phyloP scores from a whole-genome alignment of 2,888 invertebrate genomes.

The Ochropleura leucogaster region DNA sequence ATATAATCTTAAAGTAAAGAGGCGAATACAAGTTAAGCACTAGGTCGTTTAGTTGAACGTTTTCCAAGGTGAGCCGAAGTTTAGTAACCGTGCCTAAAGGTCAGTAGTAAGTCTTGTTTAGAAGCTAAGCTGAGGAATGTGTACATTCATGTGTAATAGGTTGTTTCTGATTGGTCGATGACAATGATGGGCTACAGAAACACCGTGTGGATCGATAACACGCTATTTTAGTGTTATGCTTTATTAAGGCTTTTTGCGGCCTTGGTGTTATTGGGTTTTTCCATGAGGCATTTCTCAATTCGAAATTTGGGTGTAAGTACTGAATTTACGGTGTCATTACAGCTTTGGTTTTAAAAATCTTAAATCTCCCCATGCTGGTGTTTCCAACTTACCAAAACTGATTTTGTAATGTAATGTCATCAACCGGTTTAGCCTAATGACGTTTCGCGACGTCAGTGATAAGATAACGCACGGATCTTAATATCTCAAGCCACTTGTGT shows the following conservation, averaged over 20 bases:
- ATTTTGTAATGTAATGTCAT: constrained; percentile 7
- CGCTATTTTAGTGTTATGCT: background rate
- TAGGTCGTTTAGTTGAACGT: background rate
- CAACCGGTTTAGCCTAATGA: background rate
- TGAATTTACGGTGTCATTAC: background rate
- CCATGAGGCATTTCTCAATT: background rate
- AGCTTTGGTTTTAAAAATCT: background rate
- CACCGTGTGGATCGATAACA: background rate
- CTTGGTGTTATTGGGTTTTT: background rate
- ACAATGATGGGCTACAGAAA: background rate
- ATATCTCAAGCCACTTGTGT: background rate
- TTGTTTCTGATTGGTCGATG: background rate
- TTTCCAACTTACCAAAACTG: constrained; percentile 8
- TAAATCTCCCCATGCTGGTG: background rate
- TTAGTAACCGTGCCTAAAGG: constrained; percentile 16
- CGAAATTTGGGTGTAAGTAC: background rate
- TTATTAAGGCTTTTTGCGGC: too few relatives aligned
- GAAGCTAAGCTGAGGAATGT: background rate
- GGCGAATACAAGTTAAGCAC: background rate
- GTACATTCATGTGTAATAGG: background rate
- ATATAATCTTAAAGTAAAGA: background rate
- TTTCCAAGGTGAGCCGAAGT: constrained; percentile 23
- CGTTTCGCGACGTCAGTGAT: constrained; percentile 22
- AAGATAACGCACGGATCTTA: constrained; percentile 7
- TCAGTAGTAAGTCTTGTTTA: constrained; percentile 28